Evolutionary conservation across 2,888 invertebrate genomes (phyloP).

Genomic region (Aricia artaxerxes): DNA sequence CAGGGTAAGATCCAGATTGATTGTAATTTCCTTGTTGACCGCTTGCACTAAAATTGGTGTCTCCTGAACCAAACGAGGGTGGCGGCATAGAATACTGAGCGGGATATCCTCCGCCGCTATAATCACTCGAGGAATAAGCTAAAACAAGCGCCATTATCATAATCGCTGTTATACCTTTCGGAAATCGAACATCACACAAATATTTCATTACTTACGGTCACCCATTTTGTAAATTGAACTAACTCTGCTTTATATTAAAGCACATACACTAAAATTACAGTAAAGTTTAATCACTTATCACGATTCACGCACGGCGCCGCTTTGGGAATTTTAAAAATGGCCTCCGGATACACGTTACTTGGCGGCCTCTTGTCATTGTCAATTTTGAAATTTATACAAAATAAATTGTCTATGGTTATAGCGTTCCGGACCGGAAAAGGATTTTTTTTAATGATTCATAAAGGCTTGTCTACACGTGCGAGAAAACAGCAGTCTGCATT

Average conservation of each 20-base stretch:
- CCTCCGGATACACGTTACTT: slow-evolving; percentile 39
- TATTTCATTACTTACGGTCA: slow-evolving; percentile 41
- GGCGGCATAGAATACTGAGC: slow-evolving; percentile 74
- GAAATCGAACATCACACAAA: slow-evolving; percentile 7
- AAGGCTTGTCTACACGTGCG: too few species aligned
- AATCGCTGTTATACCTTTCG: slow-evolving; percentile 26
- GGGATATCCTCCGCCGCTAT: slow-evolving; percentile 66
- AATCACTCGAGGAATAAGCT: slow-evolving; percentile 67
- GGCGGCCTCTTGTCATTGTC: slow-evolving; percentile 5
- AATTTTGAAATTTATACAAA: not conserved
- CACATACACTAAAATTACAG: slow-evolving; percentile 20
- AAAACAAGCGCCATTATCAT: slow-evolving; percentile 40
- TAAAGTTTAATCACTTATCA: not conserved
- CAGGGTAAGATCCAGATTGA: slow-evolving; percentile 56
- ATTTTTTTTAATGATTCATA: not conserved
- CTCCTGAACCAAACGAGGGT: slow-evolving; percentile 64
- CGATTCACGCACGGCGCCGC: slow-evolving; percentile 32
- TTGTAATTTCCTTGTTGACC: slow-evolving; percentile 59
- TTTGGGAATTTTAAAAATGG: slow-evolving; percentile 36
- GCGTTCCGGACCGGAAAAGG: slow-evolving; percentile 40
- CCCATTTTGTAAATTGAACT: slow-evolving; percentile 37
- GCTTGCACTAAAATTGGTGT: slow-evolving; percentile 60
- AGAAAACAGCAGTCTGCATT: too few species aligned
- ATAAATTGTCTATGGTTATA: slow-evolving; percentile 9
- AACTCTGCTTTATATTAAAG: not conserved